A percentile compares a stretch with the other conserved stretches of the same genome.
phyloP scores from a whole-genome alignment of 2,113 vertebrate species.

The Dryoscopus gambensis region DNA sequence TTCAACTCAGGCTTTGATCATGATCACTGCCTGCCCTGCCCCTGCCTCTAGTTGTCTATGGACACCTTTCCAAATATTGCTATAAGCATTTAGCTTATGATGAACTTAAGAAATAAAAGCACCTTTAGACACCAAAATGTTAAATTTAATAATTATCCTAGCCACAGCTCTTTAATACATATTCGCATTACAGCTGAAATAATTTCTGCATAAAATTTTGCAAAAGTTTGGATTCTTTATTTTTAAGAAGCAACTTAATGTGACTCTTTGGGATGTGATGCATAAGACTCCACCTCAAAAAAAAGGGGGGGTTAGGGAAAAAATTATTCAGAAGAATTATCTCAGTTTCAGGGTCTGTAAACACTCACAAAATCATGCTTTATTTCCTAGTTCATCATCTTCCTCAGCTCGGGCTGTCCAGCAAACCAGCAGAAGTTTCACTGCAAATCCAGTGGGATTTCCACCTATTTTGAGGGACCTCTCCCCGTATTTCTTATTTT shows the following conservation, averaged over 20 bases:
- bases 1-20: background rate
- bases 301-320: rapidly evolving
- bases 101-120: background rate
- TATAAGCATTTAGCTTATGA: background rate
- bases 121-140: background rate
- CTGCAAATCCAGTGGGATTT: background rate
- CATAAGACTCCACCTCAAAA: background rate
- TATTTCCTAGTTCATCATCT: background rate
- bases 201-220: background rate
- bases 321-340: background rate
- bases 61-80: background rate
- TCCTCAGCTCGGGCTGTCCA: background rate
- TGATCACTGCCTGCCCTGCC: background rate
- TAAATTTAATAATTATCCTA: background rate
- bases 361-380: background rate
- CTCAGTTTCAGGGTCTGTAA: background rate
- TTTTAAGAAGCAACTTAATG: background rate
- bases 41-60: background rate
- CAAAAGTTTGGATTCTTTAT: background rate
- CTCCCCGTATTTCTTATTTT: background rate
- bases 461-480: background rate
- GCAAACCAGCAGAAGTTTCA: background rate
- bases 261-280: background rate
- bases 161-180: background rate
- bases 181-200: background rate